Evolutionary conservation across 2,113 vertebrate species (phyloP).

Genomic region (Bostrychus sinensis): DNA sequence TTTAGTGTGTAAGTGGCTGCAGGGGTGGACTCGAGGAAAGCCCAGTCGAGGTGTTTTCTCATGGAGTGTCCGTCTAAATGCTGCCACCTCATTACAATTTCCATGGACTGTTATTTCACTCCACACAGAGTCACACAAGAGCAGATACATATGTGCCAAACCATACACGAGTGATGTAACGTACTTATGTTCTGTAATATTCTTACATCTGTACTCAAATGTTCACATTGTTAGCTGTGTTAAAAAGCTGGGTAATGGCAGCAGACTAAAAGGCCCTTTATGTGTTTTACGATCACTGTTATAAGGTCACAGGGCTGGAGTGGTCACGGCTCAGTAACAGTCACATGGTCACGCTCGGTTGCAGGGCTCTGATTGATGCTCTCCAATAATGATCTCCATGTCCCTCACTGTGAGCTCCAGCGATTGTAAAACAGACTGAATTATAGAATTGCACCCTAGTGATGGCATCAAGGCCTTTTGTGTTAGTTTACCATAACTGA

Average conservation of each 20-base stretch:
- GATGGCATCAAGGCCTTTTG: slow-evolving; percentile 29
- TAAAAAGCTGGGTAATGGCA: slow-evolving; percentile 24
- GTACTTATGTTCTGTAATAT: slow-evolving; percentile 36
- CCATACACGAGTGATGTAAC: slow-evolving; percentile 23
- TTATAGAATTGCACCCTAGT: slow-evolving; percentile 53
- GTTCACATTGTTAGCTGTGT: slow-evolving; percentile 13
- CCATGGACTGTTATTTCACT: slow-evolving; percentile 56
- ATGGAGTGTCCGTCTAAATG: slow-evolving; percentile 48
- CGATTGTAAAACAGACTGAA: slow-evolving; percentile 67
- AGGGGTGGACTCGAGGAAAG: slow-evolving; percentile 51
- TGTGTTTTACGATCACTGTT: slow-evolving; percentile 62
- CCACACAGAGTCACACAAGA: slow-evolving; percentile 24
- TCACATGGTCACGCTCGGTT: slow-evolving; percentile 49
- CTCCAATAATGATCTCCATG: slow-evolving; percentile 53
- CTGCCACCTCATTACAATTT: slow-evolving; percentile 60
- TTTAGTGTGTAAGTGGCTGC: slow-evolving; percentile 20
- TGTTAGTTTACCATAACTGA: neutral
- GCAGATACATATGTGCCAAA: slow-evolving; percentile 24
- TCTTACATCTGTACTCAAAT: slow-evolving; percentile 20
- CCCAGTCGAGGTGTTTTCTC: slow-evolving; percentile 63
- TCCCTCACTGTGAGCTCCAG: slow-evolving; percentile 60
- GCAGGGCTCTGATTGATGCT: slow-evolving; percentile 62
- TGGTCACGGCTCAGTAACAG: slow-evolving; percentile 52
- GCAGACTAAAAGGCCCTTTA: slow-evolving; percentile 50
- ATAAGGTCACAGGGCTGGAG: slow-evolving; percentile 56